Evolutionary conservation across 2,797 vertebrate genomes (phyloP), one percentile per base, ranked within the genome.

Genomic region (Dryobates pubescens): DNA sequence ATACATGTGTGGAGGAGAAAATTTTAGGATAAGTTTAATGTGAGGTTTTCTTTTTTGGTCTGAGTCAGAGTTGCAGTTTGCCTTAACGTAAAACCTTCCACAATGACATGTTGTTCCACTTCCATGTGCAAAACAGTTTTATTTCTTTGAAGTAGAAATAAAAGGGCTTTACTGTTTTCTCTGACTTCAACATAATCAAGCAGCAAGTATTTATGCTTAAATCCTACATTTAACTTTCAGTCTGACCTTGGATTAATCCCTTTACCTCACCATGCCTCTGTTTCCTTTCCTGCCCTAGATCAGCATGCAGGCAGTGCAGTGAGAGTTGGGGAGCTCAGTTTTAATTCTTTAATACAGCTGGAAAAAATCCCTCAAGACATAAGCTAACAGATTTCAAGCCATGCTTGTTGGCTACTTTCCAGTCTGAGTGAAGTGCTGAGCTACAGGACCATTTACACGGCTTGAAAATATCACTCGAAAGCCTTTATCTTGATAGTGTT

Each of bases 271-370:
- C 76, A 87, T 95, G 91, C 89, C 71, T 94, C 88, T 86, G 92
- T 95, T 96, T 91, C 94, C 89, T 93, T 87, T 95, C 70, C 93
- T 82, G 90, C 83, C 81, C 63, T 2, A 3, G 85, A 94, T 93
- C 94, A 96, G 92, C 94, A 85, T 78, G 93, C 79, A 89, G 88
- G 84, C 86, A 88, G 73, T 18, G 82, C 73, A 89, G 53, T 53
- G 59, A 89, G 93, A 78, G 88, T 71, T 92, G 76, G 57, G 89
- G 70, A 94, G 62, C 70, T 92, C 34, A 19, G 43, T 90, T 87
- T 93, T 93, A 96, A 93, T 90, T 93, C 92, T 92, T 92, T 95
- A 96, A 95, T 96, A 95, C 91, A 96, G 94, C 87, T 95, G 94
- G 85, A 94, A 94, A 92, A 96, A 96, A 92, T 96, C 92, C 86